A percentile compares a stretch with the other conserved stretches of the same genome.
Conservation (phyloP, 2,797 vertebrate genomes). For the Peromyscus attwateri region DNA sequence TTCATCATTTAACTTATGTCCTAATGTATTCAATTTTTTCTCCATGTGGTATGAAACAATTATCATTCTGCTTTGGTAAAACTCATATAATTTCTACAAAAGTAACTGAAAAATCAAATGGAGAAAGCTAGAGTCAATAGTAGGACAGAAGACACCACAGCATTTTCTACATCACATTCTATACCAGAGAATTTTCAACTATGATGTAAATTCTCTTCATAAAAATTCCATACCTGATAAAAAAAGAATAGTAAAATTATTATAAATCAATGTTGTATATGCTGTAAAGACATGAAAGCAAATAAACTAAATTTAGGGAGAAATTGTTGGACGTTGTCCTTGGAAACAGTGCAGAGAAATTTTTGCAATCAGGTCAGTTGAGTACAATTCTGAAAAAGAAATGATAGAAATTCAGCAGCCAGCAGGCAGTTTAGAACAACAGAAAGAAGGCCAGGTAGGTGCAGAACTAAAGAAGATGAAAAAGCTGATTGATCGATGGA, state of each 20-base stretch:
- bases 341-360: not conserved
- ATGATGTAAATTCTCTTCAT: not conserved
- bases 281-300: not conserved
- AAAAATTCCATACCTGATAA: not conserved
- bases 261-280: not conserved
- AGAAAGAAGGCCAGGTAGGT: not conserved
- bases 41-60: not conserved
- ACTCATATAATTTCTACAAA: not conserved
- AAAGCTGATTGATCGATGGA: not conserved
- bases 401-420: not conserved
- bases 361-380: not conserved
- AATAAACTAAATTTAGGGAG: not conserved
- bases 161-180: not conserved
- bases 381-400: not conserved
- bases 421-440: not conserved
- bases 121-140: not conserved
- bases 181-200: not conserved
- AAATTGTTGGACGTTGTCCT: not conserved
- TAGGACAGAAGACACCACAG: not conserved
- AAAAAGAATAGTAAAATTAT: not conserved
- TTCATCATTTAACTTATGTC: not conserved
- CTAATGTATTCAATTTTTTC: not conserved
- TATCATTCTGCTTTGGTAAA: not conserved
- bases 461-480: not conserved
- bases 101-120: not conserved